Percentiles rank a stretch among this genome's conserved stretches.
Conservation (phyloP, 2,113 vertebrate species). For the Paradoxurus hermaphroditus region DNA sequence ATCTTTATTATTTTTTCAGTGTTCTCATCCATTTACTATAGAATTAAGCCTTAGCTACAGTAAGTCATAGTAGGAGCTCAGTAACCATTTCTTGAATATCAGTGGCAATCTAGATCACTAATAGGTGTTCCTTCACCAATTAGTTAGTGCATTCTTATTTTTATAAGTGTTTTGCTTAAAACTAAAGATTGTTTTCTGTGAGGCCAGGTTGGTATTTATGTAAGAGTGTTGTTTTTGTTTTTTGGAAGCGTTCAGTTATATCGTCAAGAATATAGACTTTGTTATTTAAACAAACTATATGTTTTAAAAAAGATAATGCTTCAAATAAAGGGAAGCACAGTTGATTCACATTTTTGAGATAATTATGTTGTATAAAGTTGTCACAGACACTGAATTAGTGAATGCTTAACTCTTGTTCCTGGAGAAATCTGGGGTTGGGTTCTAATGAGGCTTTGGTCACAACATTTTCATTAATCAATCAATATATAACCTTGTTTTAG, state of each 20-base stretch:
- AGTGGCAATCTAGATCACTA: not conserved
- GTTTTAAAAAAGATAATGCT: conserved; percentile 6
- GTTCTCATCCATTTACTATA: not conserved
- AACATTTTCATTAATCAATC: not conserved
- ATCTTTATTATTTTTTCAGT: not conserved
- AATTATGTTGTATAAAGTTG: not conserved
- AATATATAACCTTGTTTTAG: not conserved
- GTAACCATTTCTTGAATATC: not conserved
- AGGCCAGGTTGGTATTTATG: not conserved
- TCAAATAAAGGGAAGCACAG: not conserved
- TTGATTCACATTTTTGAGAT: not conserved
- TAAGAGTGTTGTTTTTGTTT: not conserved
- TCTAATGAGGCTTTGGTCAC: not conserved
- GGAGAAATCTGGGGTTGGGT: not conserved
- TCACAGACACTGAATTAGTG: not conserved
- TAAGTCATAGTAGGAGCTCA: not conserved
- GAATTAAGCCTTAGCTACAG: not conserved
- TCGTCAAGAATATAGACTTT: conserved; percentile 8
- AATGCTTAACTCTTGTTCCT: not conserved
- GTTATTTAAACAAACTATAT: not conserved
- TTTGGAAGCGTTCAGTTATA: conserved; percentile 13
- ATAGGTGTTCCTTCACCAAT: not conserved
- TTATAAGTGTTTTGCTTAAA: conserved; percentile 15
- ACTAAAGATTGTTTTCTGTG: conserved; percentile 15
- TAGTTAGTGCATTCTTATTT: not conserved